Conservation (phyloP, 1,140 invertebrate genomes). For the Marisa cornuarietis region DNA sequence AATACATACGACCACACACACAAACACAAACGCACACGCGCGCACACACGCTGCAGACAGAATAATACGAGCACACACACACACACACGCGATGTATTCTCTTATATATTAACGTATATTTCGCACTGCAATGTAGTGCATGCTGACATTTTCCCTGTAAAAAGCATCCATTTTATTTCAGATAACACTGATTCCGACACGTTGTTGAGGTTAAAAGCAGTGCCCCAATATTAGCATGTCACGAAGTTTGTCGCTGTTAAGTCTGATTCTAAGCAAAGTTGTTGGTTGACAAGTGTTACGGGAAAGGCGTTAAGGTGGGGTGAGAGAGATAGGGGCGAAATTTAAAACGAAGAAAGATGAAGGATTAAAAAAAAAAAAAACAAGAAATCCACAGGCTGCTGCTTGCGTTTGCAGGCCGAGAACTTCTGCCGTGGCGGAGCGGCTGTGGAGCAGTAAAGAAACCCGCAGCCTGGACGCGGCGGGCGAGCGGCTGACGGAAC, state of each 20-base stretch:
- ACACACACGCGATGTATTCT: neutral
- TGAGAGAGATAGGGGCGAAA: no score
- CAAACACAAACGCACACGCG: neutral
- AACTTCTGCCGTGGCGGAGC: slow-evolving; percentile 84
- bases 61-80: slow-evolving; percentile 1
- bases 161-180: no score
- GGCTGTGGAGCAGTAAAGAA: slow-evolving; percentile 79
- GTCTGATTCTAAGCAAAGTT: no score
- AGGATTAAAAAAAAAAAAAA: no score
- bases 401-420: slow-evolving; percentile 63
- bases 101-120: neutral
- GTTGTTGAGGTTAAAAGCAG: no score
- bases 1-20: neutral
- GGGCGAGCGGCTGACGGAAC: slow-evolving; percentile 78
- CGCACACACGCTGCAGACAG: no score
- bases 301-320: no score
- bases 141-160: no score
- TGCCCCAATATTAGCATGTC: neutral
- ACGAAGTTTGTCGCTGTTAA: neutral
- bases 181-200: no score
- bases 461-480: slow-evolving; percentile 66
- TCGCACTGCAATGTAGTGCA: neutral
- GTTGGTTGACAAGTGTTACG: no score
- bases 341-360: no score
- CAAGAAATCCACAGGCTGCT: neutral